phyloP scores from a whole-genome alignment of 2,113 vertebrate species.

The Pseudonaja textilis region DNA sequence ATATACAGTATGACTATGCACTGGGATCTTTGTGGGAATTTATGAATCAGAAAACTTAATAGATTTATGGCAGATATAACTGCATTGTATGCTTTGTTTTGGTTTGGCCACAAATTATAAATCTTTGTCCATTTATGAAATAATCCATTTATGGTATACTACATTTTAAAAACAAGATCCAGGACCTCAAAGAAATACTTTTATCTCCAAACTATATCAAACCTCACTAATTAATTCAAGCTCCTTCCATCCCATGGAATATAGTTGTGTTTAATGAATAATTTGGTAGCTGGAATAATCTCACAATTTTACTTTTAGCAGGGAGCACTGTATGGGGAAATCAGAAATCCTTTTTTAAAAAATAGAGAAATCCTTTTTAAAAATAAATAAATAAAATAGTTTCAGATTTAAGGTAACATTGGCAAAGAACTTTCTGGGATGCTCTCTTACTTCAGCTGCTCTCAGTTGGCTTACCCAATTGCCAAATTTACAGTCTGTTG shows the following conservation, averaged over 20 bases:
- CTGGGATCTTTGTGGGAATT: not conserved
- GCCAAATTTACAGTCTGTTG: not conserved
- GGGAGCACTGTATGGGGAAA: not conserved
- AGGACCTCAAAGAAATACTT: not conserved
- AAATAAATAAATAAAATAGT: not conserved
- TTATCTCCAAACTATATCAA: not conserved
- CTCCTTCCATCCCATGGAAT: not conserved
- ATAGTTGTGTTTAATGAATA: not conserved
- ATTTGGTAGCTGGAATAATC: not conserved
- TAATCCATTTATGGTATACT: not conserved
- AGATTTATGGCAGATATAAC: not conserved
- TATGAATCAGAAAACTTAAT: not conserved
- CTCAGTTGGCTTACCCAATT: not conserved
- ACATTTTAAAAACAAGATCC: not conserved
- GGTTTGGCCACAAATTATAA: not conserved
- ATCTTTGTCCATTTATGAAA: not conserved
- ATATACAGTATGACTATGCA: not conserved
- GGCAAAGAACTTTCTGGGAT: not conserved
- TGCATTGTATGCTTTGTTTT: not conserved
- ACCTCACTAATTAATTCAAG: not conserved
- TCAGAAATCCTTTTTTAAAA: not conserved
- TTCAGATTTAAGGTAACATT: not conserved
- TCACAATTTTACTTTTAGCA: not conserved
- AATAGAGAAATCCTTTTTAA: no score
- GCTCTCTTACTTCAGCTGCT: not conserved